phyloP scores from a whole-genome alignment of 1,140 invertebrate genomes.

The Drosophila parabipectinata region DNA sequence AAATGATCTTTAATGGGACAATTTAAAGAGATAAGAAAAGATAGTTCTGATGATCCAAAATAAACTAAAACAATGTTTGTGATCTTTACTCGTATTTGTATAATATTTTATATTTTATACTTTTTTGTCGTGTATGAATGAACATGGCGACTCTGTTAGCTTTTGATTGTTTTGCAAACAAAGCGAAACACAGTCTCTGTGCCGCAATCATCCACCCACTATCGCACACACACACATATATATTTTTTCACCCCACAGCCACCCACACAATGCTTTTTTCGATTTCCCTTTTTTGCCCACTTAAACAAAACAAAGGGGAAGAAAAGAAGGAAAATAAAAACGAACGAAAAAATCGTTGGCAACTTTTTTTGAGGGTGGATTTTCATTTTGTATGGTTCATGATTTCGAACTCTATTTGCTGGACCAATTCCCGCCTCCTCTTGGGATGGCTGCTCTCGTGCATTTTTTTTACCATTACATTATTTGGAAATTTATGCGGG shows the following conservation, averaged over 20 bases:
- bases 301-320: constrained; percentile 61
- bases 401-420: constrained; percentile 79
- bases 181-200: constrained; percentile 61
- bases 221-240: constrained; percentile 12
- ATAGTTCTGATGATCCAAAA: no score
- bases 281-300: constrained; percentile 65
- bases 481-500: constrained; percentile 81
- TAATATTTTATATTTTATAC: neutral
- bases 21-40: no score
- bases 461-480: constrained; percentile 76
- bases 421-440: constrained; percentile 26
- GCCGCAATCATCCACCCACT: constrained; percentile 13
- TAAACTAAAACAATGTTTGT: neutral
- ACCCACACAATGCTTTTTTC: constrained; percentile 66
- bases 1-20: neutral
- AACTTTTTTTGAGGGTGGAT: constrained; percentile 80
- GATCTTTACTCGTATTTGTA: neutral
- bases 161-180: constrained; percentile 81
- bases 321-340: constrained; percentile 55
- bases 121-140: constrained; percentile 9
- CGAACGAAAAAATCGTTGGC: constrained; percentile 49
- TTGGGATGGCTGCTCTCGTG: constrained; percentile 24
- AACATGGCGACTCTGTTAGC: constrained; percentile 48
- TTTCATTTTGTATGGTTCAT: constrained; percentile 81
- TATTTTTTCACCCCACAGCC: constrained; percentile 23